phyloP scores from a whole-genome alignment of 53 echinoderm and acorn worm genomes.

The Echinometra lucunter region DNA sequence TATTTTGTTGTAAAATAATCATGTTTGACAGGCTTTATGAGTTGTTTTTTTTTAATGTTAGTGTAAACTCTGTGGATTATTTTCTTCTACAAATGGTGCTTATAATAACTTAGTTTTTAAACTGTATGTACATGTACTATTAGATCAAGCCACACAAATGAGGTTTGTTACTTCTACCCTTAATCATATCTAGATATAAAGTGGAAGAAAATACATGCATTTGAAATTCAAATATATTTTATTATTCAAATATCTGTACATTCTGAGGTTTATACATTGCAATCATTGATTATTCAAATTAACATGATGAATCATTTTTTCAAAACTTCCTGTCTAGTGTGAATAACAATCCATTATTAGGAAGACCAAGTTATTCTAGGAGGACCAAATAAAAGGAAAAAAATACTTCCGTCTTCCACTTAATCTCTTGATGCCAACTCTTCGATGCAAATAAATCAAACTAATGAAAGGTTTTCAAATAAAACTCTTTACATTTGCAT shows the following conservation, averaged over 20 bases:
- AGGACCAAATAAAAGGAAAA: not conserved
- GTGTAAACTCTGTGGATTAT: not conserved
- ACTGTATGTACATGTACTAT: not conserved
- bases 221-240: not conserved
- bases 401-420: not conserved
- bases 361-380: not conserved
- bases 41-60: no score
- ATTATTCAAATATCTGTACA: not conserved
- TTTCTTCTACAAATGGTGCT: not conserved
- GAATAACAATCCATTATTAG: not conserved
- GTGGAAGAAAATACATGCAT: not conserved
- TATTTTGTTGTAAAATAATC: no score
- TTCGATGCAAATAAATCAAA: not conserved
- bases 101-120: not conserved
- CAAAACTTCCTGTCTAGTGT: not conserved
- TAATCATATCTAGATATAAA: not conserved
- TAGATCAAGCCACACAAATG: not conserved
- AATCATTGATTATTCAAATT: not conserved
- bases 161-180: not conserved
- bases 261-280: not conserved
- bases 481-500: conserved; percentile 5
- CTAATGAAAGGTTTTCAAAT: not conserved
- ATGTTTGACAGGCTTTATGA: not conserved
- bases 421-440: not conserved
- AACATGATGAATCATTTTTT: not conserved